A percentile compares a stretch with the other conserved stretches of the same genome.
phyloP scores from a whole-genome alignment of 2,797 vertebrate genomes.

The Coluber constrictor region DNA sequence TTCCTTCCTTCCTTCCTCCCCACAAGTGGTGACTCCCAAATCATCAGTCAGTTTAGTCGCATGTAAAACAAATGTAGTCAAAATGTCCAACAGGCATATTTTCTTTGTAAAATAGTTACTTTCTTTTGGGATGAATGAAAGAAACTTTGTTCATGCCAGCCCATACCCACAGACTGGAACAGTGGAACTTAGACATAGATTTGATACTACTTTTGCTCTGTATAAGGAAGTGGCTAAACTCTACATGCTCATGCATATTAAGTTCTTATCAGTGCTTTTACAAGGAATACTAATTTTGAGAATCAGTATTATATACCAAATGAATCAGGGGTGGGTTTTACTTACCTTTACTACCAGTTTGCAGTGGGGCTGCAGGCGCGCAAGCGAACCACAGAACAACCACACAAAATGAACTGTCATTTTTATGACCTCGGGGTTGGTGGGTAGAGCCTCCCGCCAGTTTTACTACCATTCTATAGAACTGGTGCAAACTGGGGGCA shows the following conservation, averaged over 20 bases:
- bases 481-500: no score
- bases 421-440: no score
- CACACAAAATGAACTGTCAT: no score
- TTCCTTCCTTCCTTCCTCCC: no score
- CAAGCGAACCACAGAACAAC: no score
- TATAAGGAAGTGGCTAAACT: not conserved
- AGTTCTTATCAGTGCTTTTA: not conserved
- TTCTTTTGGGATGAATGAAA: not conserved
- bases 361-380: no score
- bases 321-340: no score
- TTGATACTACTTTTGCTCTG: not conserved
- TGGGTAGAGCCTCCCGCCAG: no score
- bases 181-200: not conserved
- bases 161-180: not conserved
- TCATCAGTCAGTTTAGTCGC: not conserved
- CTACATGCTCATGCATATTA: not conserved
- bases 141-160: no score
- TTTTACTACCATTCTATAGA: no score
- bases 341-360: no score
- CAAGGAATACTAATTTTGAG: not conserved
- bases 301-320: not conserved
- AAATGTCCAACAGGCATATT: not conserved
- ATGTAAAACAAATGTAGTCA: not conserved
- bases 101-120: not conserved
- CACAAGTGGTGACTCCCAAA: not conserved